Percentiles rank a stretch among this genome's conserved stretches.
These are phyloP conservation scores for Eonycteris spelaea DNA, from an alignment of 2,113 vertebrate species.

Conservation along the genomic window DNA sequence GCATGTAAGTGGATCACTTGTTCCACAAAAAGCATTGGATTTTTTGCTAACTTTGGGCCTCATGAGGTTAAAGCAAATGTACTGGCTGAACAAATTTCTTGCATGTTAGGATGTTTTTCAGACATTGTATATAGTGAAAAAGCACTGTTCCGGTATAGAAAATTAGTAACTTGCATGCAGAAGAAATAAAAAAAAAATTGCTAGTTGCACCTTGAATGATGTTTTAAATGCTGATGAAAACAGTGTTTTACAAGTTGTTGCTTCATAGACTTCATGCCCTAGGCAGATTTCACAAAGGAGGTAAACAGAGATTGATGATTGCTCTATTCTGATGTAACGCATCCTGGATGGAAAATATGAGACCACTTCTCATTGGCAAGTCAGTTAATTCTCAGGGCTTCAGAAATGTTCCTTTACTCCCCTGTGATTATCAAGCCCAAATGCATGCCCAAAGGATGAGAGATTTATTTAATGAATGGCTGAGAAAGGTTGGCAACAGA, in stretches of 20 bases:
- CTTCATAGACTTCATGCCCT: not conserved
- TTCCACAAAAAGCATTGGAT: not conserved
- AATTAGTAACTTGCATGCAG: not conserved
- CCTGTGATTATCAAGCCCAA: not conserved
- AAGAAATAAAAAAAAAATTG: not conserved
- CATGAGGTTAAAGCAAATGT: not conserved
- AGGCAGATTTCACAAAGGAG: not conserved
- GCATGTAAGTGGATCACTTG: not conserved
- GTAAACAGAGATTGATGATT: not conserved
- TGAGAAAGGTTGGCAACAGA: not conserved
- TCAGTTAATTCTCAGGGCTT: not conserved
- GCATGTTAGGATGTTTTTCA: not conserved
- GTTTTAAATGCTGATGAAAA: conserved; percentile 34
- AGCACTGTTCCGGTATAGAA: not conserved
- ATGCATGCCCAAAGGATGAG: not conserved
- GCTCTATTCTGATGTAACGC: not conserved
- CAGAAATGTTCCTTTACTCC: not conserved
- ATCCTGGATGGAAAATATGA: not conserved
- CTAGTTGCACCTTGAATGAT: not conserved
- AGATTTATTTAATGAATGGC: not conserved
- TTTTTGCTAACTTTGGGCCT: not conserved
- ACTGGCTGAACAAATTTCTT: not conserved
- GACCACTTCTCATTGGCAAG: not conserved
- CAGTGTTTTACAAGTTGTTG: not conserved
- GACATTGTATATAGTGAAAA: not conserved